Base-by-base conservation (phyloP, 2,113 vertebrate species). In the Sander lucioperca region DNA sequence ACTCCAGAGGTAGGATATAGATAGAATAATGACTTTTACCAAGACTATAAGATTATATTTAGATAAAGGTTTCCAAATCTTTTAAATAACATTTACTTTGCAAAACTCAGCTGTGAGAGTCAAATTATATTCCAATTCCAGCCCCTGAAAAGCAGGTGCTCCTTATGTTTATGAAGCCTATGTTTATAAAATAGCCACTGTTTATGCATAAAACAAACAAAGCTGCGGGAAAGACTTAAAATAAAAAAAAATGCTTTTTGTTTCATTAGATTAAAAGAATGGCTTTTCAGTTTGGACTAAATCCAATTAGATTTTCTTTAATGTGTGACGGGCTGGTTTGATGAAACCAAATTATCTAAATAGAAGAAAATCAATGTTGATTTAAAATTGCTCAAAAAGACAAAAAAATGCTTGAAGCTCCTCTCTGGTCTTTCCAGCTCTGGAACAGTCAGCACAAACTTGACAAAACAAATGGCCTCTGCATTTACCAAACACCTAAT, bases 321-420 rank as follows among this genome's bases (percentile, higher is more conserved):
- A 64, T 59, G 66, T 68, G 45, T 53, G 58, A 82, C 5, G 10
- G 19, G 27, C 25, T 61, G 59, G 23, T 68, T 47, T 67, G 57
- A 87, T 81, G 25, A 74, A 77, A 86, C 62, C 25, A 19, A 73
- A 43, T 84, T 11, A 82, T 62, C 36, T 43, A 36, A 78, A 62
- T 25, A 51, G 54, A 74, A 51, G 68, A 79, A 66, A 89, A 77
- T 87, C 83, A 50, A 82, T 80, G 19, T 57, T 45, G 47, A 78
- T 80, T 88, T 79, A 51, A 63, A 71, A 59, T 45, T 45, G 43
- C 53, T 58, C 30, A 63, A 56, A 27, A 65, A 54, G 71, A 70
- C 39, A 82, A 43, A 80, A 80, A 36, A 21, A 6, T 5, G 8
- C 54, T 68, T 12, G 1, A 4, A 77, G 69, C 45, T 13, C 23